Percentiles rank a stretch among this genome's conserved stretches.
phyloP scores from a whole-genome alignment of 2,113 vertebrate genomes.

The Rhinogobius similis region DNA sequence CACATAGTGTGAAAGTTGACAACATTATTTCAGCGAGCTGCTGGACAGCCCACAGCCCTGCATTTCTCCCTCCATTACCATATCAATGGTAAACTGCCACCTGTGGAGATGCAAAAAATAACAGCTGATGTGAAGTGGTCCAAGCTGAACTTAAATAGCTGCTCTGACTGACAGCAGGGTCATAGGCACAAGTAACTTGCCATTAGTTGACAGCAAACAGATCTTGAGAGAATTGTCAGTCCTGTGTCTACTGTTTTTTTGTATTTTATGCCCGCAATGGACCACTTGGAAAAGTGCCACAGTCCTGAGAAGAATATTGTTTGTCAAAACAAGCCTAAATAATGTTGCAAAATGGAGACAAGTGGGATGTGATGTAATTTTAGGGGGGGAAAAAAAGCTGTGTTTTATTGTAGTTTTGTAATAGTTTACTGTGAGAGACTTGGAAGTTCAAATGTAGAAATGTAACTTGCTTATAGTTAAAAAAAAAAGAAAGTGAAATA shows the following conservation, averaged over 20 bases:
- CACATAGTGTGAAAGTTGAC: not conserved
- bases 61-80: not conserved
- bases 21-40: not conserved
- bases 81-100: not conserved
- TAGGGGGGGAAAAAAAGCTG: too few species aligned
- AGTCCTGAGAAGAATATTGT: not conserved
- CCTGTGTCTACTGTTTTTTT: not conserved
- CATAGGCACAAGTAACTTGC: too few species aligned
- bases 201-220: not conserved
- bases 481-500: not conserved
- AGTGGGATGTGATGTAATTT: too few species aligned
- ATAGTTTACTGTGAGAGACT: too few species aligned
- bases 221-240: not conserved
- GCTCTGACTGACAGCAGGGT: constrained; percentile 1
- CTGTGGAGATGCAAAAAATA: not conserved
- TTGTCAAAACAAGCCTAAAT: not conserved
- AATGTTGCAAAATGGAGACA: not conserved
- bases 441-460: too few species aligned
- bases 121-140: constrained; percentile 1
- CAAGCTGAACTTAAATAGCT: not conserved
- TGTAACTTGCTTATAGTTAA: too few species aligned
- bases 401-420: too few species aligned
- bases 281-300: not conserved
- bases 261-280: not conserved
- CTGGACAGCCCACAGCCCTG: not conserved